phyloP scores from a whole-genome alignment of 92 coral and sea anemone genomes.

The Scolanthus callimorphus region DNA sequence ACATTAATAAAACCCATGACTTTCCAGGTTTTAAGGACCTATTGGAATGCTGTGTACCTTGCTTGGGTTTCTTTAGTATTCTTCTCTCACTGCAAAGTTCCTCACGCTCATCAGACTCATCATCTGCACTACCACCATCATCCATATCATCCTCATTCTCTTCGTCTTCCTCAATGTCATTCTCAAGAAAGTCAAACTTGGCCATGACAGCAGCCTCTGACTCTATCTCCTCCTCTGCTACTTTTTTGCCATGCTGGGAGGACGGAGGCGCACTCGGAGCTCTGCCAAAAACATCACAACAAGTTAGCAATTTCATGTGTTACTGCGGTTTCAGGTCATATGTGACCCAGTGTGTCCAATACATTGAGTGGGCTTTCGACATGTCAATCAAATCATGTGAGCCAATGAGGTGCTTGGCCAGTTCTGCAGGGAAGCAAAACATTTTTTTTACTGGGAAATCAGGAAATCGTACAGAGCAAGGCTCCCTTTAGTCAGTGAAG shows the following conservation, averaged over 20 bases:
- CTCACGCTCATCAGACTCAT: slow-evolving; percentile 96
- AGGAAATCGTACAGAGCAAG: no score
- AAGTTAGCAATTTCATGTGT: no score
- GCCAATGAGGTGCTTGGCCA: no score
- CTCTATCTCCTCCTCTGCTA: slow-evolving; percentile 56
- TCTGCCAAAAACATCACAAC: slow-evolving; percentile 18
- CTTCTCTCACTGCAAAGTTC: slow-evolving; percentile 75
- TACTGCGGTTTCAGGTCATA: no score
- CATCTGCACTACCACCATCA: slow-evolving; percentile 99
- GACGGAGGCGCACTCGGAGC: slow-evolving; percentile 35
- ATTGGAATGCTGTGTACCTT: slow-evolving; percentile 69
- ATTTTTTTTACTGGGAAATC: no score
- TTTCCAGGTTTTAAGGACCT: no score
- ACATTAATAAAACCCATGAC: no score
- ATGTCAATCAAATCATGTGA: no score
- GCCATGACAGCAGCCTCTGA: slow-evolving; percentile 90
- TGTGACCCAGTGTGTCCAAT: no score
- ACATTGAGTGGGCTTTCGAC: no score
- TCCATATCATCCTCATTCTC: slow-evolving; percentile 94
- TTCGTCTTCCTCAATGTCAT: slow-evolving; percentile 85
- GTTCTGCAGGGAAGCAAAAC: no score
- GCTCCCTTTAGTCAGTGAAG: no score
- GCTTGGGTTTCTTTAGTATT: slow-evolving; percentile 66
- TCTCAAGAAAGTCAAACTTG: slow-evolving; percentile 88
- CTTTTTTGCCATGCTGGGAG: slow-evolving; percentile 21